A percentile compares a stretch with the other conserved stretches of the same genome.
These are phyloP conservation scores for Drosophila ogumai DNA, from an alignment of 1,140 invertebrate genomes.

Conservation along the genomic window DNA sequence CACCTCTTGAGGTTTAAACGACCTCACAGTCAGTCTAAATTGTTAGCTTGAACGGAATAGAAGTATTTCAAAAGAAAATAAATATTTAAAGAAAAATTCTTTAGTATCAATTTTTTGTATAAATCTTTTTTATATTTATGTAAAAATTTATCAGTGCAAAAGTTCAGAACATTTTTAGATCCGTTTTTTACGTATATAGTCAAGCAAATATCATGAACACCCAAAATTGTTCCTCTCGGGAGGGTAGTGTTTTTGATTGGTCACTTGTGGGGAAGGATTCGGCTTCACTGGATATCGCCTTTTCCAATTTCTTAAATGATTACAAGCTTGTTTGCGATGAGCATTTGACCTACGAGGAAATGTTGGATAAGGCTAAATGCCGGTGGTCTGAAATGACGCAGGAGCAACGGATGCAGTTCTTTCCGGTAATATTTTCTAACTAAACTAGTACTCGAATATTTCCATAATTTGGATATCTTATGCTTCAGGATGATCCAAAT, in stretches of 20 bases:
- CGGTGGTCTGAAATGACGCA: not conserved
- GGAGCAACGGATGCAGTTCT: not conserved
- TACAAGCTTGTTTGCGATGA: not conserved
- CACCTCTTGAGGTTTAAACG: not conserved
- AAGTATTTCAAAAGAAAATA: not conserved
- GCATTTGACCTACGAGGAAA: too few relatives aligned
- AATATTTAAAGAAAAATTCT: not conserved
- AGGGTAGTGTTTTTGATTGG: not conserved
- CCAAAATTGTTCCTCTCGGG: not conserved
- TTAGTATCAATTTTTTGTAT: not conserved
- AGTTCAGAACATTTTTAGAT: not conserved
- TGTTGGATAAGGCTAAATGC: not conserved
- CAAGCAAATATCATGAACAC: not conserved
- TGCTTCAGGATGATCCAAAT: not conserved
- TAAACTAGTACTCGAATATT: not conserved
- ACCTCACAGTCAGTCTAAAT: not conserved
- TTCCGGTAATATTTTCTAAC: not conserved
- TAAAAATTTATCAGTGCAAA: constrained; percentile 2
- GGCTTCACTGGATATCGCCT: not conserved
- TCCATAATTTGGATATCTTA: not conserved
- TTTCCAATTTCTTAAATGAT: not conserved
- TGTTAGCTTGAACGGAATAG: not conserved
- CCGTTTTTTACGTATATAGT: not conserved
- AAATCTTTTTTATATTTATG: not conserved
- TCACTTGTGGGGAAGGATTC: not conserved